Evolutionary conservation across 35 echinoderm and acorn worm species (phyloP).

Genomic region (Diadema setosum): DNA sequence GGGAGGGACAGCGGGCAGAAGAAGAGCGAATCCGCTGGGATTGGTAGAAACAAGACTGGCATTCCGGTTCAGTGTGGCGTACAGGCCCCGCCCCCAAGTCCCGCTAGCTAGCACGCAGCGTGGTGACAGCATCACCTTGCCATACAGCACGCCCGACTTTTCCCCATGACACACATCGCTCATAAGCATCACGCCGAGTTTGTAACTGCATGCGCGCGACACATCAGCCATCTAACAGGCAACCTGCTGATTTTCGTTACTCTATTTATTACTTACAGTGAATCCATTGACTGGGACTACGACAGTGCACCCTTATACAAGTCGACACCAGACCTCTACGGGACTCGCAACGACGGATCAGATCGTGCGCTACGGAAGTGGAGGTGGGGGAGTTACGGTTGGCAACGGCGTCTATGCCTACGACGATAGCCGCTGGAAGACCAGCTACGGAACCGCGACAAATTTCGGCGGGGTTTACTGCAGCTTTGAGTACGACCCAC

Average conservation of each 20-base stretch:
- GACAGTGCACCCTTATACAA: not conserved
- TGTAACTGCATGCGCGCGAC: not conserved
- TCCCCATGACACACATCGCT: not conserved
- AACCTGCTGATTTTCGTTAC: conserved; percentile 17
- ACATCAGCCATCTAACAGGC: not conserved
- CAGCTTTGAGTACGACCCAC: not conserved
- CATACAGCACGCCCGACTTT: not conserved
- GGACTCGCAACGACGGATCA: not conserved
- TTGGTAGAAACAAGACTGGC: conserved; percentile 15
- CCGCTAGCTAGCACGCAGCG: not conserved
- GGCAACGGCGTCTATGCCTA: not conserved
- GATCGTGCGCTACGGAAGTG: not conserved
- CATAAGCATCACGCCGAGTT: not conserved
- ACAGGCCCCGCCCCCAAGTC: not conserved
- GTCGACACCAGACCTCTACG: not conserved
- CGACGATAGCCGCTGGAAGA: conserved; percentile 3
- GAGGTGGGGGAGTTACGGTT: not conserved
- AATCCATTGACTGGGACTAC: not conserved
- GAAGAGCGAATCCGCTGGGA: not conserved
- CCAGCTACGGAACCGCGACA: not conserved
- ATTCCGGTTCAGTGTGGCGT: not conserved
- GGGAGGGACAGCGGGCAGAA: not conserved
- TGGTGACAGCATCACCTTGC: not conserved
- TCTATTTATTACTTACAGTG: conserved; percentile 26
- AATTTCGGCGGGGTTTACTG: not conserved